These are phyloP conservation scores for Merops nubicus DNA, from an alignment of 2,113 vertebrate species.

Conservation along the genomic window DNA sequence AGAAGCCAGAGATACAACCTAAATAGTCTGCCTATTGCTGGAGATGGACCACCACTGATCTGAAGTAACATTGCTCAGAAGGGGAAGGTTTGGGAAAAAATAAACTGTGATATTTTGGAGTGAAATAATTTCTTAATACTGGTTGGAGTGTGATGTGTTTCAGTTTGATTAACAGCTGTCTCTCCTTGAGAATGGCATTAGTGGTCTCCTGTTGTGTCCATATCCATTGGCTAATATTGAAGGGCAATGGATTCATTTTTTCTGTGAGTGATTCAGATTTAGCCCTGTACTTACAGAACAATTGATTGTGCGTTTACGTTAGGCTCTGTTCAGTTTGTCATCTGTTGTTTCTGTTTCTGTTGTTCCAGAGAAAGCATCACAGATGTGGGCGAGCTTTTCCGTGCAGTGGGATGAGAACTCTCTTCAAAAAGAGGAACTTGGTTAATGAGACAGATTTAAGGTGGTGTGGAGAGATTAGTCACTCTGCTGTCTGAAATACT, in stretches of 20 bases:
- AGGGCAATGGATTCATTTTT: not conserved
- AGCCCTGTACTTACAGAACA: not conserved
- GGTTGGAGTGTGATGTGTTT: not conserved
- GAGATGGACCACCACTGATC: not conserved
- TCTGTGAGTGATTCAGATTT: not conserved
- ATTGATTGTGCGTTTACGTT: fast-evolving
- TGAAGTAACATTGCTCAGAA: not conserved
- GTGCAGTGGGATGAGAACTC: not conserved
- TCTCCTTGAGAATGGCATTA: not conserved
- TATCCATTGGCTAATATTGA: not conserved
- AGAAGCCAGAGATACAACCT: not conserved
- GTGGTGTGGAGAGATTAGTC: slow-evolving; percentile 12
- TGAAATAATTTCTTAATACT: not conserved
- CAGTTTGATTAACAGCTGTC: not conserved
- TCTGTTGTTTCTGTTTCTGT: slow-evolving; percentile 14
- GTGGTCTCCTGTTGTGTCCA: not conserved
- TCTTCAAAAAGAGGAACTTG: slow-evolving; percentile 12
- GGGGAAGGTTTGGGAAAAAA: not conserved
- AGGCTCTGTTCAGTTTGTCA: not conserved
- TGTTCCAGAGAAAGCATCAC: not conserved
- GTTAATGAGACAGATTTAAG: slow-evolving; percentile 31
- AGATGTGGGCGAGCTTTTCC: not conserved
- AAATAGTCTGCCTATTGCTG: fast-evolving
- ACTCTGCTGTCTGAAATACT: slow-evolving; percentile 28
- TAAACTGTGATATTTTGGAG: not conserved